Base-by-base conservation (phyloP, 2,113 vertebrate species). In the Cyprinodon tularosa region DNA sequence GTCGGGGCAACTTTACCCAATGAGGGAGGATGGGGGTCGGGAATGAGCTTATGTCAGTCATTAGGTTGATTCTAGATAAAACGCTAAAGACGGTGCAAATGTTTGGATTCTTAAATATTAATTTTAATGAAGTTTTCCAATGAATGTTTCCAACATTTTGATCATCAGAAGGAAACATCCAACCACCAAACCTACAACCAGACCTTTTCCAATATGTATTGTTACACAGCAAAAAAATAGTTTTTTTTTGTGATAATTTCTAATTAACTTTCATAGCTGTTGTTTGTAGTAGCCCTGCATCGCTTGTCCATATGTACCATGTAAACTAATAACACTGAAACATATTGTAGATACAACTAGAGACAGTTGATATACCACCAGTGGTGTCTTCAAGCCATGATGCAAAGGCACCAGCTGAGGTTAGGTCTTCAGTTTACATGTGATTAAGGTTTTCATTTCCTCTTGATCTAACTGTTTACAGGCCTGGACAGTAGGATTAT, bases 1-100 rank as follows among this genome's bases (percentile, higher is more conserved):
- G 20, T 22, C 67, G 77, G 90, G 89, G 72, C 73, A 70, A 68
- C 12, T 22, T 68, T 82, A 84, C 50, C 50, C 50, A n/a, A 3
- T 53, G 77, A 84, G 89, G 89, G 83, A 79, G 80, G 88, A 83
- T 42, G 70, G 61, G 67, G 67, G 63, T 86, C 85, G 67, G 63
- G 86, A 84, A 86, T 68, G 74, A 81, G 77, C 65, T 84, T 68
- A 53, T 86, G 86, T 90, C 90, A 91, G 71, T 92, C 90, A 91
- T 57, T 76, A 68, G 38, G 60, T 67, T 62, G 60, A 72, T 64
- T 65, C 61, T n/a, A 47, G 20, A 69, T 60, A 57, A 60, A 50
- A 48, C 4, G 75, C 74, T 76, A 76, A 84, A 71, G 77, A 53
- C 3, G 14, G n/a, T 20, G 2, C n/a, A 3, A 57, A 57, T 2